Percentiles rank a stretch among this genome's conserved stretches.
Conservation (phyloP, 2,113 vertebrate species). For the Lophochroa leadbeateri region DNA sequence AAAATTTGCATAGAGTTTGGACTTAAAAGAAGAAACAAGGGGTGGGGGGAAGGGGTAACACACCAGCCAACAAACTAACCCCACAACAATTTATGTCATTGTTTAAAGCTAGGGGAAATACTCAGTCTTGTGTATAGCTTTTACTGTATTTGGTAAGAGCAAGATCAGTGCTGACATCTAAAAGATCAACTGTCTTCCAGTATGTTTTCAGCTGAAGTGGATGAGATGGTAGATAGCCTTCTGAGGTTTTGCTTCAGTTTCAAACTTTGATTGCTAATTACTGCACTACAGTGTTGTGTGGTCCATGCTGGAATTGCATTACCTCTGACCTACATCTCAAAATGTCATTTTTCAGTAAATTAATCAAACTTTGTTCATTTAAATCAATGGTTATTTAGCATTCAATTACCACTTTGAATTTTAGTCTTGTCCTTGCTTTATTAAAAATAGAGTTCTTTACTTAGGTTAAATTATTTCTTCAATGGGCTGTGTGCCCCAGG, state of each 20-base stretch:
- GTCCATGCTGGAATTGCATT: neutral
- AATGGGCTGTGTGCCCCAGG: neutral
- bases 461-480: neutral
- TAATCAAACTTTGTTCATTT: neutral
- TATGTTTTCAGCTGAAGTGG: conserved; percentile 27
- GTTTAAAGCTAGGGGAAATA: conserved; percentile 34
- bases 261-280: neutral
- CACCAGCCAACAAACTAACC: neutral
- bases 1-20: neutral
- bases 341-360: neutral
- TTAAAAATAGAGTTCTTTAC: neutral
- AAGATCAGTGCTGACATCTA: conserved; percentile 10
- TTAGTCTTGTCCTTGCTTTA: neutral
- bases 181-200: neutral
- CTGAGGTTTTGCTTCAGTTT: conserved; percentile 18
- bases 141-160: conserved; percentile 69
- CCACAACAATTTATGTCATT: conserved; percentile 11
- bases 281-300: neutral
- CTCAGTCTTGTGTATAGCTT: conserved; percentile 15
- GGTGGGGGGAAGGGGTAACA: neutral
- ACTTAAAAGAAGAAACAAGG: neutral
- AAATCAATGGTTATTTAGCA: neutral
- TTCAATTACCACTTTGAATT: neutral
- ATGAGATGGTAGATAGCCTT: conserved; percentile 53
- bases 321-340: neutral